Percentiles rank a stretch among this genome's conserved stretches.
Conservation (phyloP, 2,797 vertebrate genomes). For the Echiichthys vipera region DNA sequence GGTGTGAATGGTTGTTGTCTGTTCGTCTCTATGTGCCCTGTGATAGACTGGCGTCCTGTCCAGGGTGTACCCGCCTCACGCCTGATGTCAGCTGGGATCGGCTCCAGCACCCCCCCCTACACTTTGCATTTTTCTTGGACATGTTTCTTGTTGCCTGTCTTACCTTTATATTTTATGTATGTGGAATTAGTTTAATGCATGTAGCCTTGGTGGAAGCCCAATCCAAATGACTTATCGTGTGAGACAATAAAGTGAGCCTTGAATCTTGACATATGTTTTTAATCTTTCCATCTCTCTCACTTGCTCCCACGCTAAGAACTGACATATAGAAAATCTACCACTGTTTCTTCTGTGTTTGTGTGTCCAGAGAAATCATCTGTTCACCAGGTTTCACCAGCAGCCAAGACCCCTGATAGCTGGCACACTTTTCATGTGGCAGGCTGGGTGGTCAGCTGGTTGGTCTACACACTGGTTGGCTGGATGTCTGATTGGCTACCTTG, state of each 20-base stretch:
- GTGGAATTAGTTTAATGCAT: not conserved
- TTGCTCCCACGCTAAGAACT: constrained; percentile 35
- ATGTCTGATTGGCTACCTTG: constrained; percentile 10
- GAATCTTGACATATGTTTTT: constrained; percentile 29
- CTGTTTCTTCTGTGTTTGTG: constrained; percentile 39
- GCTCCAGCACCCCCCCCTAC: too few relatives aligned
- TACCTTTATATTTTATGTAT: not conserved
- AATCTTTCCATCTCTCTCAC: constrained; percentile 25
- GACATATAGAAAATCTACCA: constrained; percentile 39
- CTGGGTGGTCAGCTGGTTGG: constrained; percentile 38
- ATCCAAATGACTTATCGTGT: not conserved
- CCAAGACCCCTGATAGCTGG: constrained; percentile 28
- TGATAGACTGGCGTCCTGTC: too few relatives aligned
- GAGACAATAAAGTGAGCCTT: not conserved
- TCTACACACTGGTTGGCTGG: constrained; percentile 19
- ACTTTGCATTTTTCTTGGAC: too few relatives aligned
- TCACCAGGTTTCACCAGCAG: constrained; percentile 37
- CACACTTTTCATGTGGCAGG: constrained; percentile 12
- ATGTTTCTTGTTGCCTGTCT: constrained; percentile 1
- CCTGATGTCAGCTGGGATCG: too few relatives aligned
- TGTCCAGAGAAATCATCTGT: constrained; percentile 60
- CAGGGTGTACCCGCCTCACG: too few relatives aligned
- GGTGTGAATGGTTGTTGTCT: too few relatives aligned
- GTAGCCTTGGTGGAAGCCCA: not conserved
- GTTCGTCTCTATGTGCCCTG: too few relatives aligned